Evolutionary conservation across 2,113 vertebrate genomes (phyloP).

Genomic region (Aegypius monachus): DNA sequence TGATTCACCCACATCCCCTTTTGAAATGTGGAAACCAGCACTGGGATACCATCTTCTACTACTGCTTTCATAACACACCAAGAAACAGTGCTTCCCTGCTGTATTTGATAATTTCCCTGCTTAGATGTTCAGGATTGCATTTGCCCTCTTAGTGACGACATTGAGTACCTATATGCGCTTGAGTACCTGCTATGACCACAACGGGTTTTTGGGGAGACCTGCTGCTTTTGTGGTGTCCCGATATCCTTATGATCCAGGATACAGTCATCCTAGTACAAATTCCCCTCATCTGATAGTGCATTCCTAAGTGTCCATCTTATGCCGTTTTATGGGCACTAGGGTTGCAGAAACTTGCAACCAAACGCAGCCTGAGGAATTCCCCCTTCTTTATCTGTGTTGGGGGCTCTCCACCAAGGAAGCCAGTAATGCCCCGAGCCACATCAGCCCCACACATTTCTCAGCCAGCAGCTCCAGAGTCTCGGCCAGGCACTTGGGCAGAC

Average conservation of each 20-base stretch:
- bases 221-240: fast-evolving
- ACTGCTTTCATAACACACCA: not conserved
- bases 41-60: not conserved
- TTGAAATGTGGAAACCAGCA: not conserved
- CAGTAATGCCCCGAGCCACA: not conserved
- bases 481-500: not conserved
- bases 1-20: not conserved
- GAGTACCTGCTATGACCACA: not conserved
- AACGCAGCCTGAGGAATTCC: not conserved
- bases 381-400: not conserved
- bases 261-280: not conserved
- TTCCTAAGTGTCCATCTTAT: not conserved
- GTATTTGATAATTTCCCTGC: not conserved
- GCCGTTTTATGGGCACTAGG: fast-evolving
- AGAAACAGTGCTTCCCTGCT: not conserved
- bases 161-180: fast-evolving
- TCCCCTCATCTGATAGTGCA: not conserved
- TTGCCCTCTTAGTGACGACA: not conserved
- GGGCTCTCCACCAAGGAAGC: fast-evolving
- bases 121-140: not conserved
- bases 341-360: not conserved
- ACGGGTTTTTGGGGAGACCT: not conserved
- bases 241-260: not conserved
- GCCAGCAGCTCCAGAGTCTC: not conserved
- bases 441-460: not conserved